phyloP scores from a whole-genome alignment of 2,888 invertebrate genomes.

The Schrankia costaestrigalis region DNA sequence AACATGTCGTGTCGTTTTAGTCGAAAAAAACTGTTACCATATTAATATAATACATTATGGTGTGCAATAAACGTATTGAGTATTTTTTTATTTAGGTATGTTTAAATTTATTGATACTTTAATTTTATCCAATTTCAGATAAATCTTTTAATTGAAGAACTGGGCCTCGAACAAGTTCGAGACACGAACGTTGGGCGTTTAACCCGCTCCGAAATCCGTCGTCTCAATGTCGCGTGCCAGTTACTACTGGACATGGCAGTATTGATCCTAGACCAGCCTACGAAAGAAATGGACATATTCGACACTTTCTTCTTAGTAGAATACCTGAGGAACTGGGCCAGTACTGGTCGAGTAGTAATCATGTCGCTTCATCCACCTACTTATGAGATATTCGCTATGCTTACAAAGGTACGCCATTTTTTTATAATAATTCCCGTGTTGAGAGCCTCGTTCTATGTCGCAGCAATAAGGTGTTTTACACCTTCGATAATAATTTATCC shows the following conservation, averaged over 20 bases:
- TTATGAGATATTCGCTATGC: conserved; percentile 97
- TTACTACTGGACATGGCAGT: conserved; percentile 92
- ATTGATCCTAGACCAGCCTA: conserved; percentile 92
- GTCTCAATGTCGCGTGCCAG: conserved; percentile 94
- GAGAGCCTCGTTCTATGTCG: too few relatives aligned
- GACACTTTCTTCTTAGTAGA: conserved; percentile 97
- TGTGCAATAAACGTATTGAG: too few relatives aligned
- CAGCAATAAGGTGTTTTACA: too few relatives aligned
- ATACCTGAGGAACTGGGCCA: conserved; percentile 95
- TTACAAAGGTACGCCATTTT: conserved; percentile 80
- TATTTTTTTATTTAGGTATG: neutral
- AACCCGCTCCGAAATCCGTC: conserved; percentile 92
- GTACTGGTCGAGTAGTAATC: conserved; percentile 89
- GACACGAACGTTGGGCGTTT: conserved; percentile 92
- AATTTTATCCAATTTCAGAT: conserved; percentile 79
- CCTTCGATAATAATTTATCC: too few relatives aligned
- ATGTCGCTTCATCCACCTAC: conserved; percentile 96
- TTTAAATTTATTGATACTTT: neutral
- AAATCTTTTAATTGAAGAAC: conserved; percentile 92
- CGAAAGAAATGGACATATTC: conserved; percentile 95
- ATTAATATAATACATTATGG: too few relatives aligned
- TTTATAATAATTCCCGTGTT: neutral
- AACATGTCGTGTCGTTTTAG: too few relatives aligned
- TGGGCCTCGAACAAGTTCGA: conserved; percentile 93
- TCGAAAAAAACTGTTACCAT: too few relatives aligned